phyloP scores from a whole-genome alignment of 2,888 invertebrate species.

The Drosophila merina region DNA sequence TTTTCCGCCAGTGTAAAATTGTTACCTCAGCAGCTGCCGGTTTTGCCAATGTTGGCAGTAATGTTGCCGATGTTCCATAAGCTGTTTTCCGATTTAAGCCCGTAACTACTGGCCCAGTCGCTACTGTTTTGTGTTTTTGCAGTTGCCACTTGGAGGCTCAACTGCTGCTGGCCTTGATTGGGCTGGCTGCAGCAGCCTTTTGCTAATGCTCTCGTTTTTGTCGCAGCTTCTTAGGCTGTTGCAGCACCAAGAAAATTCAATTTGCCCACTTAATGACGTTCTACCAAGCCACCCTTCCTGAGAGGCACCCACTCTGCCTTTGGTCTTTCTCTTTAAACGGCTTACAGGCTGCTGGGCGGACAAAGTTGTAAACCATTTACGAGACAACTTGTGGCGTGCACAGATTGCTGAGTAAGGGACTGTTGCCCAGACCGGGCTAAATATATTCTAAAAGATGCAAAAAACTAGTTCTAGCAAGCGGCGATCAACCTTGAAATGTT shows the following conservation, averaged over 20 bases:
- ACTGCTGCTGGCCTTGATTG: slow-evolving; percentile 28
- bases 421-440: slow-evolving; percentile 18
- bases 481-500: slow-evolving; percentile 25
- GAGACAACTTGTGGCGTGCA: slow-evolving; percentile 68
- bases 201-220: slow-evolving; percentile 23
- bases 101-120: slow-evolving; percentile 7
- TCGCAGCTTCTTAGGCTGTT: slow-evolving; percentile 22
- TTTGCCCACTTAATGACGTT: slow-evolving; percentile 67
- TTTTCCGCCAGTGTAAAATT: not conserved
- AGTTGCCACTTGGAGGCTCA: slow-evolving; percentile 18
- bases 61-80: slow-evolving; percentile 31
- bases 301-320: not conserved
- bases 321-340: slow-evolving; percentile 62
- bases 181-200: not conserved
- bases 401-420: slow-evolving; percentile 21
- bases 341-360: slow-evolving; percentile 69
- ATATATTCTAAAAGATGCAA: slow-evolving; percentile 19
- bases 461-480: slow-evolving; percentile 23
- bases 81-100: slow-evolving; percentile 17
- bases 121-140: slow-evolving; percentile 6
- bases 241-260: slow-evolving; percentile 68
- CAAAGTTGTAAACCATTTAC: slow-evolving; percentile 70
- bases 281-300: not conserved
- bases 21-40: slow-evolving; percentile 18
- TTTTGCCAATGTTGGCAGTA: slow-evolving; percentile 20